phyloP scores from a whole-genome alignment of 2,797 vertebrate genomes.

The Petrocephalus sullivani region DNA sequence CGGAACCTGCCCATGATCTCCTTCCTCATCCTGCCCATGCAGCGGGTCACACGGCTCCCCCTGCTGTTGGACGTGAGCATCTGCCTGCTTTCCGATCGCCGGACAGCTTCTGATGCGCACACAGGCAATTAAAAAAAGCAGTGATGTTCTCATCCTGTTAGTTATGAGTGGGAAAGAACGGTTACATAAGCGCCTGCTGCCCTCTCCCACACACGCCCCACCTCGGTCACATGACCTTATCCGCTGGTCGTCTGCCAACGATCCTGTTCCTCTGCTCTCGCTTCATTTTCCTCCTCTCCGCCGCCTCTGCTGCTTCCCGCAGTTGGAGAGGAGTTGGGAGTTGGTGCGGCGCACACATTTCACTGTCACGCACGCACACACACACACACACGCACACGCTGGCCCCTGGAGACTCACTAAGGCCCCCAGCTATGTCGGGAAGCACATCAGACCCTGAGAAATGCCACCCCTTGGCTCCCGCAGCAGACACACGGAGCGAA shows the following conservation, averaged over 20 bases:
- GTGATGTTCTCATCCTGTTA: not conserved
- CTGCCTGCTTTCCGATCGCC: not conserved
- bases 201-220: not conserved
- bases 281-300: not conserved
- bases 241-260: not conserved
- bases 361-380: not conserved
- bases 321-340: not conserved
- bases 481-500: slow-evolving; percentile 15
- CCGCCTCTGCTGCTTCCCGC: not conserved
- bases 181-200: not conserved
- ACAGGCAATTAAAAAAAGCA: not conserved
- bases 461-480: slow-evolving; percentile 27
- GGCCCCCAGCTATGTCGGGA: not conserved
- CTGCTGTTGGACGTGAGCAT: slow-evolving; percentile 94
- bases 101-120: not conserved
- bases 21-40: slow-evolving; percentile 97
- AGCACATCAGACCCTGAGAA: slow-evolving; percentile 15
- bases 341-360: not conserved
- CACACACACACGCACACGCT: not conserved
- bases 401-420: not conserved
- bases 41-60: slow-evolving; percentile 90
- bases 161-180: not conserved
- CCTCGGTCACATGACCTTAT: not conserved
- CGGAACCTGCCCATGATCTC: slow-evolving; percentile 93
- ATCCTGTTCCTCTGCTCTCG: not conserved